Evolutionary conservation across 2,888 invertebrate genomes (phyloP).

Genomic region (Apantesis nais): DNA sequence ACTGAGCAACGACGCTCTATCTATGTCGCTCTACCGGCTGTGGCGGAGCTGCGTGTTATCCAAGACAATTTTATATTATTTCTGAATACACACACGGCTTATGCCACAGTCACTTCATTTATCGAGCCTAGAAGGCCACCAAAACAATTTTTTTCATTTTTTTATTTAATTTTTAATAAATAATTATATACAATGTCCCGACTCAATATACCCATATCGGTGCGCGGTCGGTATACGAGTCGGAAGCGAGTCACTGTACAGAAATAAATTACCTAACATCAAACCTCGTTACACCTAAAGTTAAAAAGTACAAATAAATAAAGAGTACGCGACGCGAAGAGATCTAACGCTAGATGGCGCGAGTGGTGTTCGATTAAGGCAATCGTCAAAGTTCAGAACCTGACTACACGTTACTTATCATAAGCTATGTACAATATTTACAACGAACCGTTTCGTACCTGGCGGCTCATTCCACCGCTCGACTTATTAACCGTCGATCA

Average conservation of each 20-base stretch:
- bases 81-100: neutral
- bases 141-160: neutral
- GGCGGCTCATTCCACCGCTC: neutral
- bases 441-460: constrained; percentile 8
- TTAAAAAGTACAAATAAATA: constrained; percentile 24
- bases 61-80: neutral
- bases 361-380: constrained; percentile 27
- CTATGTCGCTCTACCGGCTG: neutral
- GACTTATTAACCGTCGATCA: neutral
- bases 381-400: constrained; percentile 16
- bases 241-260: constrained; percentile 6
- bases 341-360: constrained; percentile 16
- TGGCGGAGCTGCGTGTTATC: neutral
- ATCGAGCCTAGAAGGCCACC: neutral
- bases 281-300: constrained; percentile 4
- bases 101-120: neutral
- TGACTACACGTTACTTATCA: constrained; percentile 11
- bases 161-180: constrained; percentile 7
- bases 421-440: constrained; percentile 22
- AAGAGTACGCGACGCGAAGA: constrained; percentile 12
- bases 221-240: neutral
- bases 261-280: neutral
- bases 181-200: neutral
- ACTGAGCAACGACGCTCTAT: neutral
- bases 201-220: neutral